Percentiles rank a stretch among this genome's conserved stretches.
phyloP scores from a whole-genome alignment of 2,888 invertebrate genomes.

The Bellardia bayeri region DNA sequence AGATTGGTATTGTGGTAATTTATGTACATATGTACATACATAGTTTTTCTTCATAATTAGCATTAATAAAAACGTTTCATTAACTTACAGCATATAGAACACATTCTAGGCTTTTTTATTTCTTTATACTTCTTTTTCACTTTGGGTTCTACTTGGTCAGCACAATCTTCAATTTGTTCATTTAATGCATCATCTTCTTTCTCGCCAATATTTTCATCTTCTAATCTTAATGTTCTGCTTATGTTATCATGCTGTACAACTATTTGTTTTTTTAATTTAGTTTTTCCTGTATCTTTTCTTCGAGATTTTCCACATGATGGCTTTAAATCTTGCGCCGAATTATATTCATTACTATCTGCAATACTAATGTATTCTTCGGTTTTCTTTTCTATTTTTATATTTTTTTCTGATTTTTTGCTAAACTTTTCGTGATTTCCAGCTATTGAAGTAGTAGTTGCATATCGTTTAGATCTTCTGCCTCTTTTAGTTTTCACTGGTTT shows the following conservation, averaged over 20 bases:
- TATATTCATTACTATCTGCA: neutral
- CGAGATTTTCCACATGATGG: neutral
- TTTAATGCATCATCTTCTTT: neutral
- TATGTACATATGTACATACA: too few relatives aligned
- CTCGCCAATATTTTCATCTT: neutral
- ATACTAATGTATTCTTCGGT: neutral
- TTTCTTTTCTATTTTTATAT: neutral
- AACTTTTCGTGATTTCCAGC: neutral
- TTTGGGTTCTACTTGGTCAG: neutral
- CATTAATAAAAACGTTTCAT: neutral
- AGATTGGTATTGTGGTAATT: too few relatives aligned
- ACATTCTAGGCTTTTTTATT: conserved; percentile 53
- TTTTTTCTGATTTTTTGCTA: neutral
- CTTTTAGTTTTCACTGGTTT: neutral
- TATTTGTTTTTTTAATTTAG: neutral
- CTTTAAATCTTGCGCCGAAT: neutral
- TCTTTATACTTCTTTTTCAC: conserved; percentile 19
- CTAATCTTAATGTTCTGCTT: neutral
- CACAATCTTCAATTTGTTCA: neutral
- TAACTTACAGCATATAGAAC: conserved; percentile 66
- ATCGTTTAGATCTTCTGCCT: neutral
- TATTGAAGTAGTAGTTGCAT: neutral
- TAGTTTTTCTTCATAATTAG: too few relatives aligned
- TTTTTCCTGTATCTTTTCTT: neutral
- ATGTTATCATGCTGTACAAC: neutral